Evolutionary conservation across 2,113 vertebrate genomes (phyloP), one percentile per base, ranked within the genome.

Genomic region (Mohoua ochrocephala): DNA sequence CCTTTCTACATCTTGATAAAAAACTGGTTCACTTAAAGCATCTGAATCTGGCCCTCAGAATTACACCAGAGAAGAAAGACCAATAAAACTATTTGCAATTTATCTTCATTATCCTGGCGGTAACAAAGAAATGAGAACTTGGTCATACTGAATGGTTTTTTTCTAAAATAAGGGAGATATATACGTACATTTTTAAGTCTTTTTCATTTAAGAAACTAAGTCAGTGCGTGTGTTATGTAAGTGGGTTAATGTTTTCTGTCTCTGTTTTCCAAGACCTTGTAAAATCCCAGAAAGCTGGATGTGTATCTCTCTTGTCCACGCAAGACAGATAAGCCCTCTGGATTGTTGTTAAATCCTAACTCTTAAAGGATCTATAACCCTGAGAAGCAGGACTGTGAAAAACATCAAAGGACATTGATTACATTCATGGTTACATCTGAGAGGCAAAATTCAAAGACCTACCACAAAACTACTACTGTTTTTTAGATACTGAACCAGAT

Each of bases 321-420:
- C 39, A 91, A 82, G 23, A 75, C 28, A 74, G 45, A 70, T 93
- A 70, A 91, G 52, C 31, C 69, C 33, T 87, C 59, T 79, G 39
- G 59, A 94, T 63, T 89, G 49, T 41, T 95, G 65, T 86, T 78
- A 89, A 93, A 87, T 28, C 67, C 39, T 70, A 86, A 28, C 57
- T 78, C 26, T 73, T 80, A 79, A 67, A 84, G 89, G 44, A 77
- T 63, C 75, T 91, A 59, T 71, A 91, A 84, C 17, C 49, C 35
- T 9, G 41, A 74, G 42, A 87, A 47, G 13, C 35, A 92, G 57
- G 39, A 53, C 65, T 87, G 76, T 76, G 44, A 79, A 77, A 83
- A 80, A 93, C 82, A 92, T 97, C 89, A 97, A 93, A 97, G 73
- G 59, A 64, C 52, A 33, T 57, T 73, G 65, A 87, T 91, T 91